Conservation (phyloP, 2,113 vertebrate genomes). For the Pelvicachromis taeniatus region DNA sequence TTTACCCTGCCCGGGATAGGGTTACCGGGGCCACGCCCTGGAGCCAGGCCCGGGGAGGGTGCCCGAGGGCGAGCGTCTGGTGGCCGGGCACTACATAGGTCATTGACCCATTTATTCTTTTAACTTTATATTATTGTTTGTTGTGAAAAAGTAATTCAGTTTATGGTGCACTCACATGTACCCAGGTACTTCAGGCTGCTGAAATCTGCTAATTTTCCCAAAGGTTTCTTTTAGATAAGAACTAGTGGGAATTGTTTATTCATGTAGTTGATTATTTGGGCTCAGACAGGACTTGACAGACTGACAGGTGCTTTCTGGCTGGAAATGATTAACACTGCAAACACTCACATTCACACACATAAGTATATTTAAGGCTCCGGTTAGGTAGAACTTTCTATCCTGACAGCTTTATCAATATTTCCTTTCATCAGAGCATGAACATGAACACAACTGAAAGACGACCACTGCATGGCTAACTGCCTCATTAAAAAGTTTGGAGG, state of each 20-base stretch:
- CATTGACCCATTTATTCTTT: not conserved
- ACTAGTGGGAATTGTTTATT: not conserved
- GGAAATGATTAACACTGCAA: conserved; percentile 1
- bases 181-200: not conserved
- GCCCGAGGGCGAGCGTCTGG: too few species aligned
- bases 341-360: not conserved
- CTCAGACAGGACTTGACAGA: not conserved
- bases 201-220: not conserved
- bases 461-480: conserved; percentile 53
- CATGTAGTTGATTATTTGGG: conserved; percentile 1
- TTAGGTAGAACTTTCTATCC: conserved; percentile 15
- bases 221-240: not conserved
- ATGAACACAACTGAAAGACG: conserved; percentile 56
- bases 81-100: too few species aligned
- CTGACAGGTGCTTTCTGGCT: not conserved
- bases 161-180: not conserved
- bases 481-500: conserved; percentile 75
- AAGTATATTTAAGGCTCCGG: not conserved
- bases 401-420: conserved; percentile 73
- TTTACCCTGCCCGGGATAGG: too few species aligned
- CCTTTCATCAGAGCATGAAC: conserved; percentile 63
- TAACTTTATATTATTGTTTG: not conserved
- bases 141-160: not conserved
- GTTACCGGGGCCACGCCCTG: too few species aligned
- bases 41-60: too few species aligned